Percentiles rank a stretch among this genome's conserved stretches.
phyloP scores from a whole-genome alignment of 2,797 vertebrate genomes.

The Trachurus trachurus region DNA sequence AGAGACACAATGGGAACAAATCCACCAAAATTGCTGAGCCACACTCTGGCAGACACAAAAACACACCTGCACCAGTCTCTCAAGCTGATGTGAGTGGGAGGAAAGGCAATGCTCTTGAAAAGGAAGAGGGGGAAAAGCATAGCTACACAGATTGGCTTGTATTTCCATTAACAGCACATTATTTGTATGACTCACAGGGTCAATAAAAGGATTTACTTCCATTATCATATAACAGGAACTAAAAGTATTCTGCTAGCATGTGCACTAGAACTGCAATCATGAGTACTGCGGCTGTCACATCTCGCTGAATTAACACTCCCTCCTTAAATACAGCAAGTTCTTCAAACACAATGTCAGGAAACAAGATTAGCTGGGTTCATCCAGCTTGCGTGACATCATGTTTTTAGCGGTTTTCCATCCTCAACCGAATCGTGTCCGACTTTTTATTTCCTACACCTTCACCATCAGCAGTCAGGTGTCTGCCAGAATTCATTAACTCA shows the following conservation, averaged over 20 bases:
- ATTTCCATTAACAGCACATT: not conserved
- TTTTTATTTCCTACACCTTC: conserved; percentile 31
- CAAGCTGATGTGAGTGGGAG: not conserved
- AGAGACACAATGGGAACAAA: conserved; percentile 15
- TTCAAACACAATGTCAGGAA: not conserved
- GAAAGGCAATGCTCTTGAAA: not conserved
- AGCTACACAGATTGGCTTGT: not conserved
- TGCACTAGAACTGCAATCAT: not conserved
- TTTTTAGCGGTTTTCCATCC: not conserved
- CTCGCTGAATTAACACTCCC: conserved; percentile 5
- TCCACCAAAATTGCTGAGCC: not conserved
- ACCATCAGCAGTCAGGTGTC: conserved; percentile 9
- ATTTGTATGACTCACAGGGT: not conserved
- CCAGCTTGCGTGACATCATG: not conserved
- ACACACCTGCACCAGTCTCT: not conserved
- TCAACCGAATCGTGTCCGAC: conserved; percentile 17
- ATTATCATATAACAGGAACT: not conserved
- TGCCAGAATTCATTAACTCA: conserved; percentile 8
- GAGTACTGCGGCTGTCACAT: not conserved
- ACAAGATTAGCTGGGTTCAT: not conserved
- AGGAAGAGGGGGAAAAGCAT: not conserved
- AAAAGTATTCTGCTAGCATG: not conserved
- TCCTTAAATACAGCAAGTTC: not conserved
- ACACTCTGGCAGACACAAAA: conserved; percentile 3
- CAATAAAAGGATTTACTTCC: not conserved